Base-by-base conservation (phyloP, 2,797 vertebrate species). In the Microctenopoma lineatum region DNA sequence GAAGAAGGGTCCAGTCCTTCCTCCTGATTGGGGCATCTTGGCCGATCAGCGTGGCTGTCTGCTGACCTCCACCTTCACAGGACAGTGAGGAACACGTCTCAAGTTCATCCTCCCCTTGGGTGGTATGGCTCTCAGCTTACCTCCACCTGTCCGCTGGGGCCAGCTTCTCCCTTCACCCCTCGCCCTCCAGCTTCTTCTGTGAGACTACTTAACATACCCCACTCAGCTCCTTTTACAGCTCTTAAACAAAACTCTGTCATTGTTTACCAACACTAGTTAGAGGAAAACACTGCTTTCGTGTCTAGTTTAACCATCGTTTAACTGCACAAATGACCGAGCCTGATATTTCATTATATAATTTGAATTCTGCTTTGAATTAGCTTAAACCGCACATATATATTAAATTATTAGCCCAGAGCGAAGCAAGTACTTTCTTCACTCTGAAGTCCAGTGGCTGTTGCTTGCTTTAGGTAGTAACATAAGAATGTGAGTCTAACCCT, bases 101-200 rank as follows among this genome's bases (percentile, higher is more conserved):
- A 94, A 94, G 94, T 94, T 94, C 94, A 94, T 92, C 84, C 68
- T 92, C 88, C 88, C 85, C 91, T 78, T 94, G 94, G 94, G 94
- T 94, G 94, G 94, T 84, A 93, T 26, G 59, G 75, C 79, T 92
- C 92, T 94, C 93, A 80, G 79, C 80, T 94, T 94, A 93, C 94
- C 84, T 92, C 92, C 94, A 94, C 92, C 94, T 94, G 94, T 92
- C 92, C 72, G 15, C 80, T 27, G 77, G 74, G 88, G 84, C 90
- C 79, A 41, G 84, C 78, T 64, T 89, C 87, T 83, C 80, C 83
- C 85, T 85, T 92, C 88, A 92, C 92, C 91, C 85, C 81, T 87
- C 65, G 58, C 84, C 90, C 90, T 85, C 73, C 80, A 68, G 83
- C 81, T 52, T 80, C 85, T 80, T 21, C 84, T 70, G 56, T 44